These are phyloP conservation scores for Cirrhinus mrigala DNA, from an alignment of 2,797 vertebrate genomes.

Conservation along the genomic window DNA sequence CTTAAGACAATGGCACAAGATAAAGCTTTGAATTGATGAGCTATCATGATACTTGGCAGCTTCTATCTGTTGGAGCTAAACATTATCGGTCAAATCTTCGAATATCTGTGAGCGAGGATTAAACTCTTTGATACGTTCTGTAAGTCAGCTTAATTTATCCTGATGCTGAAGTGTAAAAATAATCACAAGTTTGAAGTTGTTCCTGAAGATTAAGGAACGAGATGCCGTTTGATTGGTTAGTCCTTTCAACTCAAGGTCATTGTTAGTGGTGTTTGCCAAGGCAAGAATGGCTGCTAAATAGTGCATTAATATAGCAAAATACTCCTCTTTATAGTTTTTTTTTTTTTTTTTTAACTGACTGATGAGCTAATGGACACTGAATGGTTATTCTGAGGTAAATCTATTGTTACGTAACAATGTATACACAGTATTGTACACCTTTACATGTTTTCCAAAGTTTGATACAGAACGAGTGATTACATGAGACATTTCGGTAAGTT, in stretches of 20 bases:
- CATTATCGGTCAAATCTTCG: conserved; percentile 26
- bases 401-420: too few relatives aligned
- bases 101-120: conserved; percentile 24
- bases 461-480: too few relatives aligned
- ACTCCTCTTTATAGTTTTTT: too few relatives aligned
- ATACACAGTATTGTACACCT: too few relatives aligned
- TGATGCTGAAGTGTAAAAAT: conserved; percentile 16
- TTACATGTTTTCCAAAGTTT: too few relatives aligned
- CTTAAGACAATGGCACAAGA: conserved; percentile 44
- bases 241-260: not conserved
- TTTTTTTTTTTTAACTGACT: too few relatives aligned
- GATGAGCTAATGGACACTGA: too few relatives aligned
- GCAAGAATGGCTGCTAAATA: not conserved
- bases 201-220: not conserved
- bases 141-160: conserved; percentile 24
- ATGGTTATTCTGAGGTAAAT: too few relatives aligned
- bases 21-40: conserved; percentile 45
- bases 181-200: conserved; percentile 5
- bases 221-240: not conserved
- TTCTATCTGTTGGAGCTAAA: conserved; percentile 10
- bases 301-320: too few relatives aligned
- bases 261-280: not conserved
- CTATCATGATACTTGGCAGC: conserved; percentile 32
- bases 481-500: too few relatives aligned
- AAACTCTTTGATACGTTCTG: not conserved